Evolutionary conservation across 2,113 vertebrate genomes (phyloP).

Genomic region (Archilochus colubris): DNA sequence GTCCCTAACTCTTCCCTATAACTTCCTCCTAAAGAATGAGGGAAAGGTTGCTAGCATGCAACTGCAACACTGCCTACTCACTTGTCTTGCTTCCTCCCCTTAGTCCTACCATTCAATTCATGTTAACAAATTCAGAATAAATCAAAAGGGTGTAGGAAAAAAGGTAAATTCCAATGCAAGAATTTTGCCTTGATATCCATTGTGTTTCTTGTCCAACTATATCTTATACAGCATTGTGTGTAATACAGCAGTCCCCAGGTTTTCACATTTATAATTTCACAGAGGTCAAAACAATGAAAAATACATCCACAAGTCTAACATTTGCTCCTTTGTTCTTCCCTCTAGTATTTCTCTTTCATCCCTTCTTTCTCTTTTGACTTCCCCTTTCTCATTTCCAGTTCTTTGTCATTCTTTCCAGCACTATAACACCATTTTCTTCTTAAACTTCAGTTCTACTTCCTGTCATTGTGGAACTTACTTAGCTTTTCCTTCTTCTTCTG

Average conservation of each 20-base stretch:
- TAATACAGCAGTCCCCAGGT: background rate
- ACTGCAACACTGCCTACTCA: background rate
- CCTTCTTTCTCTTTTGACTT: slow-evolving; percentile 6
- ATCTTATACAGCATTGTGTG: background rate
- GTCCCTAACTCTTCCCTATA: background rate
- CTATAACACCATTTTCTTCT: background rate
- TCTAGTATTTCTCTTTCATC: slow-evolving; percentile 1
- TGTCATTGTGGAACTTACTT: background rate
- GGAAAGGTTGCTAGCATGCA: background rate
- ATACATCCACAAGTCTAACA: background rate
- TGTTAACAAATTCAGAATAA: background rate
- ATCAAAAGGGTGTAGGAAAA: background rate
- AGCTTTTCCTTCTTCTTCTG: background rate
- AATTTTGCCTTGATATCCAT: background rate
- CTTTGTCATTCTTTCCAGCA: slow-evolving; percentile 13
- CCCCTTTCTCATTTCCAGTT: background rate
- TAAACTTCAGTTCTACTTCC: slow-evolving; percentile 5
- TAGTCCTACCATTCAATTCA: background rate
- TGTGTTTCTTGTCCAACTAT: background rate
- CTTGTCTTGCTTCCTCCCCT: background rate
- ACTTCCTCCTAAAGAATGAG: background rate
- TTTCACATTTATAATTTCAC: slow-evolving; percentile 15
- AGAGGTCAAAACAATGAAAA: slow-evolving; percentile 15
- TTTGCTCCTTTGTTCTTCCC: background rate
- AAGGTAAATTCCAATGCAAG: background rate